Evolutionary conservation across 1,140 invertebrate species (phyloP), one percentile per base, ranked within the genome.

Genomic region (Leptinotarsa texana): DNA sequence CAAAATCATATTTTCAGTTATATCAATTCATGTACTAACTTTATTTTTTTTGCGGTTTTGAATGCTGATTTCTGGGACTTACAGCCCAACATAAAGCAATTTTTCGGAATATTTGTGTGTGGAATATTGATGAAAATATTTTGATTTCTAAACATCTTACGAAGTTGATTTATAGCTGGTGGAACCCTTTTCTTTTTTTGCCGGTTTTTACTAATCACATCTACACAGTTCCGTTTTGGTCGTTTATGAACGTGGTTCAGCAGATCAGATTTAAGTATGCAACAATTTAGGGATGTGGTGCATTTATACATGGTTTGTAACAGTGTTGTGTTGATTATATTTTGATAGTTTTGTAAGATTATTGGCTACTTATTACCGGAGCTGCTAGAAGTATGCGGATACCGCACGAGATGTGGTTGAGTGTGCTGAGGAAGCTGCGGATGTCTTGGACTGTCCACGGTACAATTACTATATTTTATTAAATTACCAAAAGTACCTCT

Each of bases 271-370:
- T 67, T 67, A 17, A 27, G 47, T 69, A 27, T 69, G 67, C 24
- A 42, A 69, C n/a, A 33, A 67, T 70, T 22, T 67, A 70, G 69
- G 72, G 77, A 73, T 66, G 75, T 78, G 77, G 75, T 79, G 81
- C 83, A 78, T 81, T 80, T 83, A 82, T 84, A 83, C 83, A 84
- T 84, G 83, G 83, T 82, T 84, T 81, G 49, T 75, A 71, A 82
- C 78, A 83, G 80, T 83, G 82, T 84, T 85, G 82, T 85, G 83
- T 81, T 85, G 84, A 84, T 84, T 83, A 85, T 83, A 84, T 85
- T 85, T 84, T 85, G 82, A 83, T 83, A 85, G 83, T 84, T 84
- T 83, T 82, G 82, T 85, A 83, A 84, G 80, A 82, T 81, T 82
- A 80, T 83, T 81, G 82, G 82, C 82, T 80, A 66, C 65, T 74